phyloP scores from a whole-genome alignment of 1,140 invertebrate genomes.

The Aphelinus atriplicis region DNA sequence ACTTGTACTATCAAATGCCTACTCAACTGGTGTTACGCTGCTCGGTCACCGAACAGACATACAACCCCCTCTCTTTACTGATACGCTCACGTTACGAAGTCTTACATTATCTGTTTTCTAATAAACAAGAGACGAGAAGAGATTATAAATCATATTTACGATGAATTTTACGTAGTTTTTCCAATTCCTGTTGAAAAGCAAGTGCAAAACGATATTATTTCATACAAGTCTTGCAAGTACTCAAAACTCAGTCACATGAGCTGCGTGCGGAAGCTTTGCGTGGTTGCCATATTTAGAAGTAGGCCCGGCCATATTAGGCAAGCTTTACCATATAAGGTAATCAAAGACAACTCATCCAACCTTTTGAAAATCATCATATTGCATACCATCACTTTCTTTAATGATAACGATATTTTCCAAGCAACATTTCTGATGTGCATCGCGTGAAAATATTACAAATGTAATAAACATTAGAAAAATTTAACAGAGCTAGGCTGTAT shows the following conservation, averaged over 20 bases:
- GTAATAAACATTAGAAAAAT: too few relatives aligned
- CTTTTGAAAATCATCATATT: conserved; percentile 48
- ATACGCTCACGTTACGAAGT: conserved; percentile 28
- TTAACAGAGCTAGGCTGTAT: too few relatives aligned
- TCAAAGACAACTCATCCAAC: conserved; percentile 65
- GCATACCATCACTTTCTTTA: conserved; percentile 1
- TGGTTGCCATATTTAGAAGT: conserved; percentile 80
- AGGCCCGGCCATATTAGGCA: conserved; percentile 78
- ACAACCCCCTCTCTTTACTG: conserved; percentile 49
- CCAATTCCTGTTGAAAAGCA: too few relatives aligned
- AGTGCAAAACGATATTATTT: too few relatives aligned
- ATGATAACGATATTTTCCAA: too few relatives aligned
- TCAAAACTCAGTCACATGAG: conserved; percentile 42
- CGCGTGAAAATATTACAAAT: too few relatives aligned
- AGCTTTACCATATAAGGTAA: conserved; percentile 78
- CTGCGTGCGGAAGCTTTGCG: conserved; percentile 63
- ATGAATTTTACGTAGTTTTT: too few relatives aligned
- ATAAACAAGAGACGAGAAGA: too few relatives aligned
- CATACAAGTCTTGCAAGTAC: not conserved
- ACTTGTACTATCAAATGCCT: conserved; percentile 52
- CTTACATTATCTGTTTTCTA: not conserved
- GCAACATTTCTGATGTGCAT: too few relatives aligned
- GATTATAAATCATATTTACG: too few relatives aligned
- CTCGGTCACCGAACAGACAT: conserved; percentile 39
- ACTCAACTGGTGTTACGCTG: conserved; percentile 54